Conservation (phyloP, 2,888 invertebrate species). For the Pardosa pseudoannulata region DNA sequence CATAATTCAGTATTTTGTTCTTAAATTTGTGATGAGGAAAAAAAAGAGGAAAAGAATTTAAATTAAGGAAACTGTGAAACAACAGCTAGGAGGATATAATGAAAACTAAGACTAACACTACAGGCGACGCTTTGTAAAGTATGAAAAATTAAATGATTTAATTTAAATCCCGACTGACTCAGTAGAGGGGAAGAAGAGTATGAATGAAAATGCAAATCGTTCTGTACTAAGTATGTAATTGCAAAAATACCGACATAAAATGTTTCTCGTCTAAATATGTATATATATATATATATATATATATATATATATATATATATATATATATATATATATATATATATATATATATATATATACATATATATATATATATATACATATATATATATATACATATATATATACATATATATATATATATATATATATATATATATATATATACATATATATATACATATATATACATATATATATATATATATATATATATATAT, state of each 20-base stretch:
- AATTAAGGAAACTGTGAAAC: too few relatives aligned
- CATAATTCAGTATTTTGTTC: too few relatives aligned
- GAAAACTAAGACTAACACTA: too few relatives aligned
- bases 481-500: constrained; percentile 16
- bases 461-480: constrained; percentile 19
- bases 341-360: constrained; percentile 16
- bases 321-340: constrained; percentile 19
- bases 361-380: constrained; percentile 19
- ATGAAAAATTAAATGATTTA: too few relatives aligned
- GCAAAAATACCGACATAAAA: not conserved
- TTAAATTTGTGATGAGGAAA: too few relatives aligned
- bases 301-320: constrained; percentile 24
- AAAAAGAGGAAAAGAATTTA: too few relatives aligned
- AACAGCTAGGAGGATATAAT: too few relatives aligned
- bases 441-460: constrained; percentile 19
- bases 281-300: constrained; percentile 17
- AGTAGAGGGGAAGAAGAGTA: too few relatives aligned
- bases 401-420: not conserved
- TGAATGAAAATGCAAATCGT: too few relatives aligned
- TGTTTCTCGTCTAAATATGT: not conserved
- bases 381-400: constrained; percentile 16
- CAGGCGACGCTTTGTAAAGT: too few relatives aligned
- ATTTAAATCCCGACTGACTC: too few relatives aligned
- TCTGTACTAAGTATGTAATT: too few relatives aligned
- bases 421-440: constrained; percentile 23